Evolutionary conservation across 1,140 invertebrate genomes (phyloP).

Genomic region (Sipha flava): DNA sequence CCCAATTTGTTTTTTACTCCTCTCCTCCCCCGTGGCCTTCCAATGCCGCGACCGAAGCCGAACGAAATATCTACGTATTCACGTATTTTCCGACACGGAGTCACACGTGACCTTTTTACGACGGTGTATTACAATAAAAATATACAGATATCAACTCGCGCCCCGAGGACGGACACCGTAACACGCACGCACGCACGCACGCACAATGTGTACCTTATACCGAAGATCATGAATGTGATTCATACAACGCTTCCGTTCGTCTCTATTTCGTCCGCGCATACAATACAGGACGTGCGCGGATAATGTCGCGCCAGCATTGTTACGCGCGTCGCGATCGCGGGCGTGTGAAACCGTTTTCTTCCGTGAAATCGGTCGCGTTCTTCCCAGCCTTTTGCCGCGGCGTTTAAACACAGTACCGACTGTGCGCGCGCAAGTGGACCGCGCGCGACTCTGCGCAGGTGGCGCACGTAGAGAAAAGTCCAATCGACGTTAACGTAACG

Average conservation of each 20-base stretch:
- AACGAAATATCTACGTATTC: neutral
- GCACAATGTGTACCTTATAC: too few relatives aligned
- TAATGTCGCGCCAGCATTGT: neutral
- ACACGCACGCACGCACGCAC: neutral
- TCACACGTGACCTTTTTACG: conserved; percentile 28
- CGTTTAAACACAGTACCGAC: too few relatives aligned
- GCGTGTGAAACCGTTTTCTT: conserved; percentile 20
- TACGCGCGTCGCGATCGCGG: neutral
- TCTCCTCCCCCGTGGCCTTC: neutral
- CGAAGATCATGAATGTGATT: neutral
- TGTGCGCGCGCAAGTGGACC: too few relatives aligned
- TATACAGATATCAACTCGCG: neutral
- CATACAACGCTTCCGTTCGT: neutral
- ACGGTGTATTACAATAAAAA: neutral
- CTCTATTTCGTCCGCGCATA: neutral
- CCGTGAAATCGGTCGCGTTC: conserved; percentile 22
- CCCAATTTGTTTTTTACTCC: neutral
- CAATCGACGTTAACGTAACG: too few relatives aligned
- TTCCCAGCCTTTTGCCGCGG: neutral
- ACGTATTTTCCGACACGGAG: conserved; percentile 2
- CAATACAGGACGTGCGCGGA: neutral
- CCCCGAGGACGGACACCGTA: neutral
- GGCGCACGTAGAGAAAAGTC: too few relatives aligned
- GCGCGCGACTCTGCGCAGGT: too few relatives aligned
- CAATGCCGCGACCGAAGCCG: neutral